Evolutionary conservation across 2,888 invertebrate species (phyloP).

Genomic region (Epinotia demarniana): DNA sequence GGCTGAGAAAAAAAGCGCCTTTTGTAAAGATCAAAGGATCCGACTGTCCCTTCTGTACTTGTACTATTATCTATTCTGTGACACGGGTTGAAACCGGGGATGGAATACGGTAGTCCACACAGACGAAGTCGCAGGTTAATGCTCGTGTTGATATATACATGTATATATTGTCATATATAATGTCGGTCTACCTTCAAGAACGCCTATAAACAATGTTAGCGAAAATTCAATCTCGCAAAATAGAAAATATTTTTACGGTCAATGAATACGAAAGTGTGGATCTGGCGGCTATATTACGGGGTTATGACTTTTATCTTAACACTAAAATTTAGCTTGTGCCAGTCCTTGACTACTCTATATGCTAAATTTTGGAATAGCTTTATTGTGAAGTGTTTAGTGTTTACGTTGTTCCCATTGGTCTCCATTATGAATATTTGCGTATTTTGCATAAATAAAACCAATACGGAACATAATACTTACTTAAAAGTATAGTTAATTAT

Average conservation of each 20-base stretch:
- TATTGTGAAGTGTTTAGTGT: conserved; percentile 1
- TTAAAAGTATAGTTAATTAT: too few species aligned
- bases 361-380: conserved; percentile 29
- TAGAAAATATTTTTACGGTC: conserved; percentile 82
- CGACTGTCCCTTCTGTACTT: too few species aligned
- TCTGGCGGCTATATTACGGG: conserved; percentile 54
- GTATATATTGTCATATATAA: too few species aligned
- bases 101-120: too few species aligned
- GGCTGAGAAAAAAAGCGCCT: too few species aligned
- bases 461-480: neutral
- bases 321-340: conserved; percentile 55
- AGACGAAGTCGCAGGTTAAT: too few species aligned
- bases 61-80: too few species aligned
- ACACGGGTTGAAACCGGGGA: too few species aligned
- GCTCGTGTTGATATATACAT: too few species aligned
- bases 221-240: conserved; percentile 80
- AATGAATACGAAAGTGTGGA: conserved; percentile 80
- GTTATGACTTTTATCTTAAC: conserved; percentile 57
- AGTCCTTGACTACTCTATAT: conserved; percentile 45
- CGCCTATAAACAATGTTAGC: conserved; percentile 78
- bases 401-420: neutral
- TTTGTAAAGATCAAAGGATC: too few species aligned
- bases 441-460: too few species aligned
- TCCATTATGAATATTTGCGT: neutral
- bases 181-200: conserved; percentile 67